Evolutionary conservation across 1,140 invertebrate genomes (phyloP), one percentile per base, ranked within the genome.

Genomic region (Drosophila tsacasi): DNA sequence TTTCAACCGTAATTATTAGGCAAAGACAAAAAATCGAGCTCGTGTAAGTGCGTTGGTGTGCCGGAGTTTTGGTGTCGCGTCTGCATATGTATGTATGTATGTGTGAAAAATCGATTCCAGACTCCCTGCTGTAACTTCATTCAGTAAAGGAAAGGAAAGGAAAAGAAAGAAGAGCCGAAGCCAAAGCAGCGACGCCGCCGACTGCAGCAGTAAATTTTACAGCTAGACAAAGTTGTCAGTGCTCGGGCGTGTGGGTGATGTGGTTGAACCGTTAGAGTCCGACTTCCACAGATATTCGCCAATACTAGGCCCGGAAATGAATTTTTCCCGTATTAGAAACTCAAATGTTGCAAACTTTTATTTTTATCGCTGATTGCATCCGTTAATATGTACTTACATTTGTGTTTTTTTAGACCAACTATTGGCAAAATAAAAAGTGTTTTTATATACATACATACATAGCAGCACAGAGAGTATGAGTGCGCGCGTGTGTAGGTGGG

Each of bases 41-140:
- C 66, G 55, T 55, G 37, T 60, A 55, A 32, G 64, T 50, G 25
- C 49, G 54, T 60, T 63, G 49, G 54, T 67, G 65, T 58, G 76
- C 47, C 63, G 44, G 58, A 17, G 59, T 58, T 55, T 46, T 19
- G 17, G 19, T 55, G 35, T 52, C 35, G 74, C 52, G 67, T 82
- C 64, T 81, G 78, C 74, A 81, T 89, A 65, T 57, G 32, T 30
- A 19, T 52, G 49, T 84, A 71, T 55, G 54, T 27, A 49, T 52
- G 50, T 57, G 23, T 73, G 79, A 89, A 90, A 90, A 90, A 90
- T 90, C 85, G 85, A 90, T 90, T 79, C 86, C 85, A 90, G 85
- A 90, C 86, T 89, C 79, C 80, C 78, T 91, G 86, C 64, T 76
- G 63, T 74, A 89, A 90, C 78, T 89, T 91, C 68, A 89, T 89